Percentiles rank a stretch among this genome's conserved stretches.
Conservation (phyloP, 2,797 vertebrate species). For the Nothura maculosa region DNA sequence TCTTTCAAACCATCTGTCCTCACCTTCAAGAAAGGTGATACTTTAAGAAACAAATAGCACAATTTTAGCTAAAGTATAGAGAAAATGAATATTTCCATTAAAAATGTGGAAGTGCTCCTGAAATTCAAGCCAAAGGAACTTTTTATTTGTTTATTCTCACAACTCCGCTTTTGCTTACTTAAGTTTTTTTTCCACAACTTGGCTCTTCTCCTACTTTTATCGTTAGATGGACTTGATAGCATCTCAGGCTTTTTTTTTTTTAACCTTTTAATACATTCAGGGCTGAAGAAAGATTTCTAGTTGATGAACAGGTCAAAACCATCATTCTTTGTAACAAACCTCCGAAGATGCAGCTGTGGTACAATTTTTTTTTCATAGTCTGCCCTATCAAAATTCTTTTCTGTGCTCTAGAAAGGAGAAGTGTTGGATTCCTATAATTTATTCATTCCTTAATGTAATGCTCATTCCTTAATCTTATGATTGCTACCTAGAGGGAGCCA, state of each 20-base stretch:
- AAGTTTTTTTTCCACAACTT: conserved; percentile 1
- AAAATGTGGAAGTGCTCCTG: not conserved
- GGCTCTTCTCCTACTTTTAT: not conserved
- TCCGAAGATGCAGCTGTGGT: not conserved
- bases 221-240: not conserved
- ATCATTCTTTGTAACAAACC: not conserved
- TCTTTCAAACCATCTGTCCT: not conserved
- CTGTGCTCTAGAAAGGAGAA: not conserved
- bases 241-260: not conserved
- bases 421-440: not conserved
- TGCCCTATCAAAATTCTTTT: not conserved
- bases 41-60: not conserved
- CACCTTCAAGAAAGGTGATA: not conserved
- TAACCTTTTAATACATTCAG: not conserved
- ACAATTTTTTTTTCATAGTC: not conserved
- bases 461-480: not conserved
- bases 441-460: not conserved
- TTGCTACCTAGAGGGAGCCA: not conserved
- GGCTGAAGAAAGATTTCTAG: not conserved
- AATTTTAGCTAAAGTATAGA: not conserved
- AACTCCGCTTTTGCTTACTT: not conserved
- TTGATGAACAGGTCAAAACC: not conserved
- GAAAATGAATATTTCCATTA: not conserved
- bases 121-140: not conserved
- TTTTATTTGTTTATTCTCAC: conserved; percentile 38